Conservation (phyloP, 2,113 vertebrate genomes). For the Caranx melampygus region DNA sequence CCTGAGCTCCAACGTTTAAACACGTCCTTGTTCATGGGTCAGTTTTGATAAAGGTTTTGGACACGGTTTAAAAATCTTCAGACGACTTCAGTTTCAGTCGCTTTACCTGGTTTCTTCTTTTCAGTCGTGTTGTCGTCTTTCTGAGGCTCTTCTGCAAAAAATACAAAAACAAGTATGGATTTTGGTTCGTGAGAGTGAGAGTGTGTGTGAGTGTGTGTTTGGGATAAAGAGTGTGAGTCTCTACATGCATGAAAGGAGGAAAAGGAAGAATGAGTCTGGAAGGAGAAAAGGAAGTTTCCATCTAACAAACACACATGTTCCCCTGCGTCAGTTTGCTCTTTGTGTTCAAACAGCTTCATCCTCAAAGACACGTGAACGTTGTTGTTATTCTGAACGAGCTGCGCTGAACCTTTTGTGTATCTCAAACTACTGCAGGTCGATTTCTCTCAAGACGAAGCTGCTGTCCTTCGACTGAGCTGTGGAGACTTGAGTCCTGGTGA, state of each 20-base stretch:
- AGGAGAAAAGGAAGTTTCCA: not conserved
- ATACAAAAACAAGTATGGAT: not conserved
- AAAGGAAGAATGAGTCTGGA: not conserved
- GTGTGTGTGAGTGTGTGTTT: not conserved
- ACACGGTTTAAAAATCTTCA: too few species aligned
- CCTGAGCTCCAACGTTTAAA: too few species aligned
- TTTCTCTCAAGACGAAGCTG: too few species aligned
- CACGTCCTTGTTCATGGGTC: too few species aligned
- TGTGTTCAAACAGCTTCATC: not conserved
- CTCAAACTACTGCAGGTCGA: too few species aligned
- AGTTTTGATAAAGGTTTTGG: too few species aligned
- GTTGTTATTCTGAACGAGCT: not conserved
- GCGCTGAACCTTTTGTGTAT: too few species aligned
- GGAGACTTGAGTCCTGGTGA: not conserved
- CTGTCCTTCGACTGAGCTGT: not conserved
- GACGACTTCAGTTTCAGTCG: not conserved
- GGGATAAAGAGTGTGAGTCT: not conserved
- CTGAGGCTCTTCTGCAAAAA: conserved; percentile 67
- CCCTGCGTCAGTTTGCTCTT: not conserved
- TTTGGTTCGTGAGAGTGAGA: not conserved
- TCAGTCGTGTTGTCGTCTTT: conserved; percentile 68
- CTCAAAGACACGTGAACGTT: not conserved
- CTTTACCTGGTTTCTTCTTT: conserved; percentile 78
- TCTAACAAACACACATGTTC: not conserved
- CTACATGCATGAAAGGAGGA: conserved; percentile 20